These are phyloP conservation scores for Callipepla squamata DNA, from an alignment of 2,113 vertebrate genomes.

Conservation along the genomic window DNA sequence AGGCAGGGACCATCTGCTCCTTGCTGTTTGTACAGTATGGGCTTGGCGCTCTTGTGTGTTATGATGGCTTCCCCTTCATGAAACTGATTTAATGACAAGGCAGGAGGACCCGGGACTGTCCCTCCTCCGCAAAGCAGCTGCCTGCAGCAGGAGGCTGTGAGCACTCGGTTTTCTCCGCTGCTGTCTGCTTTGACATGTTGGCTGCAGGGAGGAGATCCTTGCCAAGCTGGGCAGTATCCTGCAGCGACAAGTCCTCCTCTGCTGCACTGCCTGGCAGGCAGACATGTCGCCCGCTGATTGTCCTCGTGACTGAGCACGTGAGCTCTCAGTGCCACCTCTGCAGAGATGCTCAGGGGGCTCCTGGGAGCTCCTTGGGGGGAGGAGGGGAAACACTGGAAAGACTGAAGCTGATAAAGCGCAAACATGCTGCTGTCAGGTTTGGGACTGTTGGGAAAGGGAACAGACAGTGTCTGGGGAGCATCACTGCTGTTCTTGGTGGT, in stretches of 20 bases:
- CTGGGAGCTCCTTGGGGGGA: fast-evolving
- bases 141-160: background rate
- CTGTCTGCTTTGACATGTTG: background rate
- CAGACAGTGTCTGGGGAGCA: background rate
- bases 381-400: background rate
- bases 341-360: background rate
- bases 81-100: background rate
- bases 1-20: slow-evolving; percentile 32
- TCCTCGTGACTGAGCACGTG: background rate
- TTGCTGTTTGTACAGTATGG: background rate
- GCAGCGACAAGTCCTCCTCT: background rate
- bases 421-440: background rate
- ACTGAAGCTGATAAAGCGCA: background rate
- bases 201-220: background rate
- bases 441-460: background rate
- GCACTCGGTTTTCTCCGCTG: background rate
- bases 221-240: background rate
- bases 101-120: background rate
- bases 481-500: background rate
- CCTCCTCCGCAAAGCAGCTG: background rate
- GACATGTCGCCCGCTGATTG: fast-evolving
- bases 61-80: background rate
- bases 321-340: background rate
- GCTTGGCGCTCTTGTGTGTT: background rate
- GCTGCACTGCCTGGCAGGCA: background rate